phyloP scores from a whole-genome alignment of 2,797 vertebrate species.

The Brachyrhaphis roseni region DNA sequence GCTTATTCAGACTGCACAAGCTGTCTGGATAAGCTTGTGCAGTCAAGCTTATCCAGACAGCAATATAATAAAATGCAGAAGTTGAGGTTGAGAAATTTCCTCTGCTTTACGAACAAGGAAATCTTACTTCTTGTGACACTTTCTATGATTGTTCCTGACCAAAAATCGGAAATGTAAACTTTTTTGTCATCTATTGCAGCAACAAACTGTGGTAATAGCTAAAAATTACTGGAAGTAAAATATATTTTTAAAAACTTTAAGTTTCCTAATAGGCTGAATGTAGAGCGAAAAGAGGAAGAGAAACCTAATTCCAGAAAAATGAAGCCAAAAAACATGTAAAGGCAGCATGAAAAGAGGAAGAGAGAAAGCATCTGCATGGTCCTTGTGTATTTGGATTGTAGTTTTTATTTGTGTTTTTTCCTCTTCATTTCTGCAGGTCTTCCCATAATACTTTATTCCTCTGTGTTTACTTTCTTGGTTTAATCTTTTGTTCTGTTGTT shows the following conservation, averaged over 20 bases:
- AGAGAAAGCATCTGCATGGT: not conserved
- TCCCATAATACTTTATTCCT: not conserved
- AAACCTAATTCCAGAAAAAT: not conserved
- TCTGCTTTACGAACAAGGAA: conserved; percentile 6
- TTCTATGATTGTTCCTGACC: conserved; percentile 8
- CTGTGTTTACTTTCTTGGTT: not conserved
- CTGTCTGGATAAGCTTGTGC: not conserved
- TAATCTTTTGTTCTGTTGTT: not conserved
- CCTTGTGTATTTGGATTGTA: not conserved
- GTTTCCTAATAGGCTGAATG: not conserved
- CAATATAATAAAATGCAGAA: conserved; percentile 10
- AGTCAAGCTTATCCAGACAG: no score
- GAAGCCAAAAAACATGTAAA: not conserved
- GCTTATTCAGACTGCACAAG: not conserved
- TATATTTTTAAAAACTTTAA: not conserved
- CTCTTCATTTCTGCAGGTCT: not conserved
- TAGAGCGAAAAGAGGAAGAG: not conserved
- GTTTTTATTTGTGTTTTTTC: not conserved
- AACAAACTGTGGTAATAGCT: conserved; percentile 4
- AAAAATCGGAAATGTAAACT: conserved; percentile 8
- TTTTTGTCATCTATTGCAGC: conserved; percentile 4
- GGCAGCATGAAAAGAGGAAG: not conserved
- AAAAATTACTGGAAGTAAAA: conserved; percentile 1
- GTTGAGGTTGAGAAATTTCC: conserved; percentile 15
- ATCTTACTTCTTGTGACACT: conserved; percentile 16